Evolutionary conservation across 2,797 vertebrate species (phyloP).

Genomic region (Apodemus agrarius): DNA sequence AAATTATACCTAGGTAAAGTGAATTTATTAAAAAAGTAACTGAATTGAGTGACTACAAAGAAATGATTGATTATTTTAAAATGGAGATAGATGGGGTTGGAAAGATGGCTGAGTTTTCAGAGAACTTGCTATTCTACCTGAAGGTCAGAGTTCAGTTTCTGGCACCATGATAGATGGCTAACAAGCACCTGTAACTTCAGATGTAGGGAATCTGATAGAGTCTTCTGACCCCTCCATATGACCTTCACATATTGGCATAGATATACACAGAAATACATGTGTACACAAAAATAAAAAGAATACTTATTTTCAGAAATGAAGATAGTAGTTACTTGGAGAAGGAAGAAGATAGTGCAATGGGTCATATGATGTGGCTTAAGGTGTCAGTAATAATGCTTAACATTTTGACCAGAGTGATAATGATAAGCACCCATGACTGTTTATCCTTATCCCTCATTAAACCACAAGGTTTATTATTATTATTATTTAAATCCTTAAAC

Average conservation of each 20-base stretch:
- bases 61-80: neutral
- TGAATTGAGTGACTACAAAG: conserved; percentile 21
- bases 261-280: neutral
- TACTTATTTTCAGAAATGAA: neutral
- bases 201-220: neutral
- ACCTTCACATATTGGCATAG: too few relatives aligned
- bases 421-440: neutral
- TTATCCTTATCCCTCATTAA: neutral
- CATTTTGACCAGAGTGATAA: neutral
- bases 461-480: neutral
- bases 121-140: neutral
- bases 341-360: neutral
- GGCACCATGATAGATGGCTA: neutral
- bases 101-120: neutral
- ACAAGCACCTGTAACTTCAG: neutral
- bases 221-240: neutral
- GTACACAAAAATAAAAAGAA: neutral
- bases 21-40: neutral
- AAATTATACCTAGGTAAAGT: conserved; percentile 1
- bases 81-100: neutral
- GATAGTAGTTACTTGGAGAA: neutral
- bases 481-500: too few relatives aligned
- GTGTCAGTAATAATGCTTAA: neutral
- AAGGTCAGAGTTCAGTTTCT: neutral
- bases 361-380: neutral